These are phyloP conservation scores for Portunus trituberculatus DNA, from an alignment of 1,140 invertebrate genomes.

Conservation along the genomic window DNA sequence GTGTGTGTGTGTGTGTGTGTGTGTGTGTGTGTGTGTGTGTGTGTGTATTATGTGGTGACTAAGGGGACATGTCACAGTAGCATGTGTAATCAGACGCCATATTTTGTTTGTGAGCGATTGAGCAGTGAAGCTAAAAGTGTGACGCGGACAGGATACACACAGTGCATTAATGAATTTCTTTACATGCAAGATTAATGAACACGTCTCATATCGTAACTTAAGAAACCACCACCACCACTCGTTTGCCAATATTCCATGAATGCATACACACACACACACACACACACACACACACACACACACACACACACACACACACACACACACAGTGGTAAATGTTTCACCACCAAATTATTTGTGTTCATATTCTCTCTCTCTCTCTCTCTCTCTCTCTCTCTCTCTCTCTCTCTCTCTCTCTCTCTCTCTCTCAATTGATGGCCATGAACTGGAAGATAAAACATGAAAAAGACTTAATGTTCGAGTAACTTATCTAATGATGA, in stretches of 20 bases:
- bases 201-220: background rate
- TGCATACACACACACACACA: background rate
- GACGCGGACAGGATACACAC: background rate
- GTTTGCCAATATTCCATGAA: background rate
- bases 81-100: background rate
- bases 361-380: slow-evolving; percentile 46
- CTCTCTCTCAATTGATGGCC: too few relatives aligned
- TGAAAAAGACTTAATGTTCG: background rate
- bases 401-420: background rate
- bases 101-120: background rate
- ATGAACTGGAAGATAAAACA: background rate
- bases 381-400: slow-evolving; percentile 55
- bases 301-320: background rate
- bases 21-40: too few relatives aligned
- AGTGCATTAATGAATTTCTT: background rate
- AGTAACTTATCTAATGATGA: background rate
- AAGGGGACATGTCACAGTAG: background rate
- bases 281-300: background rate
- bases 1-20: too few relatives aligned
- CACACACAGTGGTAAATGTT: background rate
- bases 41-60: too few relatives aligned
- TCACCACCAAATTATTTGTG: background rate
- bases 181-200: background rate
- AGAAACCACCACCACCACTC: background rate
- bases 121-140: background rate